Percentiles rank a stretch among this genome's conserved stretches.
phyloP scores from a whole-genome alignment of 1,140 invertebrate genomes.

The Zaprionus camerounensis region DNA sequence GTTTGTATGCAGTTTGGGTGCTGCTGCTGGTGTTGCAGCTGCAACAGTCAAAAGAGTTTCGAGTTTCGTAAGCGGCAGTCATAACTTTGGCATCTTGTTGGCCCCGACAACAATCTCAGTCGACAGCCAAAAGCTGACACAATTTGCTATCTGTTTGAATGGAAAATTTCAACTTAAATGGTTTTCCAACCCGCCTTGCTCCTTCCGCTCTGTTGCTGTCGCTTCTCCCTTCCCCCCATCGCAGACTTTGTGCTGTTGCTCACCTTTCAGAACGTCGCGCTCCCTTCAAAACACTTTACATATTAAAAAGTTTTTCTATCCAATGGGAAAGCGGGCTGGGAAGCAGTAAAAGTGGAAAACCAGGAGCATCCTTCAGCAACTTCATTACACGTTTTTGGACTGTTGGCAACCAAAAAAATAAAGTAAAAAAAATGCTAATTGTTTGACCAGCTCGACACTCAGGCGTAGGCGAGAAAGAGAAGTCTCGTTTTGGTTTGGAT shows the following conservation, averaged over 20 bases:
- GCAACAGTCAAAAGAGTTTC: not conserved
- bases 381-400: conserved; percentile 57
- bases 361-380: conserved; percentile 61
- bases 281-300: conserved; percentile 64
- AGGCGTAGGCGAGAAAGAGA: conserved; percentile 7
- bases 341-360: not conserved
- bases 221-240: conserved; percentile 11
- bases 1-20: not conserved
- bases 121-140: conserved; percentile 41
- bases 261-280: conserved; percentile 27
- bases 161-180: conserved; percentile 42
- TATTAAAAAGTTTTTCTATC: conserved; percentile 70
- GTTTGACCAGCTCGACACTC: conserved; percentile 61
- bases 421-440: conserved; percentile 66
- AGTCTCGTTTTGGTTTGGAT: conserved; percentile 38
- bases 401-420: conserved; percentile 29
- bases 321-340: not conserved
- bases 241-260: conserved; percentile 22
- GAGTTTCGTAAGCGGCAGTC: conserved; percentile 15
- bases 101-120: conserved; percentile 19
- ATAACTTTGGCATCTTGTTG: conserved; percentile 1
- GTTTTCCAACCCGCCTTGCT: conserved; percentile 1
- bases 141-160: conserved; percentile 40
- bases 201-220: not conserved
- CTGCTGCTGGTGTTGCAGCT: not conserved